Base-by-base conservation (phyloP, 2,113 vertebrate genomes). In the Melanocharis versteri region DNA sequence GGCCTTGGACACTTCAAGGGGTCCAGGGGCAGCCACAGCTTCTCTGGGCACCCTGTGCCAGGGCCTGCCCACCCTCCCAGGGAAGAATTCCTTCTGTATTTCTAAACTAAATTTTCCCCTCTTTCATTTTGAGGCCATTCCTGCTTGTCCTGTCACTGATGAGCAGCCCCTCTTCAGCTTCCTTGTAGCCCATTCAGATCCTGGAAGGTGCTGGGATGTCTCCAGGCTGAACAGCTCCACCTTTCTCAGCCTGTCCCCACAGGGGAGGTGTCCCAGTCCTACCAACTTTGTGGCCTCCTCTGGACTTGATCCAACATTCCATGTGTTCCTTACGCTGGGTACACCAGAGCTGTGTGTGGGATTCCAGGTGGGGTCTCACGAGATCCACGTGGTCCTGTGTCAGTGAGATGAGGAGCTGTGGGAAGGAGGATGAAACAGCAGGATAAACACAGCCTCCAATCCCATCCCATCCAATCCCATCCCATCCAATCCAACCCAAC, bases 241-340 rank as follows among this genome's bases (percentile, higher is more conserved):
- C 9, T n/a, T 58, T 24, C 45, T 51, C 60, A 82, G 45, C 37
- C 45, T 68, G 17, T 77, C 31, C 26, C 9, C 53, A 27, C 7
- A 45, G 24, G 24, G 3, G 2, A 75, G 13, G 9, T 40, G 20
- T 65, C 44, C 24, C 45, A 82, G 7, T 47, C 16, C 14, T 20
- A 10, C 24, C 33, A 45, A 7, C 13, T n/a, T 26, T 0, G 0
- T 60, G 78, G 13, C 45, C 24, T 75, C 6, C 7, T 82, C 28
- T 68, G 78, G 69, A 17, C 16, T 58, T n/a, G 20, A 14, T 53
- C 53, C 60, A 82, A 3, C 24, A 39, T 44, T 75, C 78, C 60
- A 5, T 39, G 16, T 30, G 40, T 37, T 72, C 23, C 44, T 73
- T 21, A 3, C 6, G 15, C 13, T 73, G 77, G 10, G 19, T 19